Conservation (phyloP, 2,888 invertebrate species). For the Ctenicera cuprea region DNA sequence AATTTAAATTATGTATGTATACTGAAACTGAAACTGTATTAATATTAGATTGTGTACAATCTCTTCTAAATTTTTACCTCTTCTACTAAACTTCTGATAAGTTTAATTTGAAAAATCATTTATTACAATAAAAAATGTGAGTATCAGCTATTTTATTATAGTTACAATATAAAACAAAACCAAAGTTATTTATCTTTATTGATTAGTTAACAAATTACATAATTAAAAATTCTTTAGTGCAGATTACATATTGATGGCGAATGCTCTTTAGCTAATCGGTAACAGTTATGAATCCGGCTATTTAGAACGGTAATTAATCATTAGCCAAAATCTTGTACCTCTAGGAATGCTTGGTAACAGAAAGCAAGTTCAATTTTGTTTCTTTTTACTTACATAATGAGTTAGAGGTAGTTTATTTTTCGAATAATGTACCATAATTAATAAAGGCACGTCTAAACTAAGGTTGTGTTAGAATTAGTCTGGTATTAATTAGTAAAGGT, state of each 20-base stretch:
- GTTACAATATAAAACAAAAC: too few species aligned
- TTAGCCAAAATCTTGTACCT: neutral
- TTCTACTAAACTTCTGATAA: too few species aligned
- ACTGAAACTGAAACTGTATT: too few species aligned
- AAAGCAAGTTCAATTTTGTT: constrained; percentile 10
- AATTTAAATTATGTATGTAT: too few species aligned
- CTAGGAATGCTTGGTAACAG: neutral
- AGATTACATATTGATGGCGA: neutral
- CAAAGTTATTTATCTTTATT: too few species aligned
- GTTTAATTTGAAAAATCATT: too few species aligned
- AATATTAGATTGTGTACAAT: too few species aligned
- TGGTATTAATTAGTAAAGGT: neutral
- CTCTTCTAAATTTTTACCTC: too few species aligned
- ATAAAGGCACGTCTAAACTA: constrained; percentile 26
- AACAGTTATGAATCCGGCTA: neutral
- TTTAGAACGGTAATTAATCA: constrained; percentile 22
- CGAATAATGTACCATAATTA: constrained; percentile 32
- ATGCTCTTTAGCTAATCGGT: neutral
- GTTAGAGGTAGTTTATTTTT: constrained; percentile 27
- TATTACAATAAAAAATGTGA: too few species aligned
- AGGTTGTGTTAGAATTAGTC: neutral
- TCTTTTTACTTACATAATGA: constrained; percentile 26
- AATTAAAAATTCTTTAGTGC: too few species aligned
- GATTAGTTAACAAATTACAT: too few species aligned
- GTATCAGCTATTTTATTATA: too few species aligned